Conservation (phyloP, 2,113 vertebrate species). For the Atlantisia rogersi region DNA sequence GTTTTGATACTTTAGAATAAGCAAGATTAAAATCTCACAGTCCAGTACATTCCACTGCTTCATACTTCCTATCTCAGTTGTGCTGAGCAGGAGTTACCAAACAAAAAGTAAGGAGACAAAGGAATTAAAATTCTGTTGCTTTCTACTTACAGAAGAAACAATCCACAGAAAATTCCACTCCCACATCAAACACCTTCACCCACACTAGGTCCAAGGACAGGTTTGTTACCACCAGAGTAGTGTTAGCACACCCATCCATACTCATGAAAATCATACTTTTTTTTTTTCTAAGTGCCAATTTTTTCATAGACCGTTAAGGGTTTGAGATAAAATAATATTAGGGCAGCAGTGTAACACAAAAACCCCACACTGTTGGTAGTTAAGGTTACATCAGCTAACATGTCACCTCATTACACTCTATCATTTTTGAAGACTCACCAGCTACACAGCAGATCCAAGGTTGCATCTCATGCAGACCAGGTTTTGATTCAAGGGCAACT, state of each 20-base stretch:
- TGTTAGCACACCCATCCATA: neutral
- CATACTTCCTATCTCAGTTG: neutral
- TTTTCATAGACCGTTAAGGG: neutral
- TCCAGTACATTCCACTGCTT: neutral
- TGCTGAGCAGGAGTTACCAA: neutral
- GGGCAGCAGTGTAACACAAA: neutral
- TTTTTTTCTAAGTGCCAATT: neutral
- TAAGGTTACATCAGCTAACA: neutral
- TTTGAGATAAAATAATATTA: neutral
- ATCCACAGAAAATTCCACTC: neutral
- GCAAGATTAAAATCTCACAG: neutral
- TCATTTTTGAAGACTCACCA: neutral
- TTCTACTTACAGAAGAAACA: neutral
- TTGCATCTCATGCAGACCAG: neutral
- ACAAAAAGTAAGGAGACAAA: neutral
- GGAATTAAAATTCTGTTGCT: neutral
- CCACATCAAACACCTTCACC: neutral
- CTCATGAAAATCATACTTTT: neutral
- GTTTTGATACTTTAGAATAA: neutral
- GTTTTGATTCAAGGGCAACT: neutral
- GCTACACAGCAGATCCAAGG: neutral
- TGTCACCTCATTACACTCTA: neutral
- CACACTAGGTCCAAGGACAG: neutral
- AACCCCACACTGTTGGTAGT: neutral
- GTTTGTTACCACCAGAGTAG: neutral